Percentiles rank a stretch among this genome's conserved stretches.
Evolutionary conservation across 2,113 vertebrate species (phyloP).

Genomic region (Microtus pennsylvanicus): DNA sequence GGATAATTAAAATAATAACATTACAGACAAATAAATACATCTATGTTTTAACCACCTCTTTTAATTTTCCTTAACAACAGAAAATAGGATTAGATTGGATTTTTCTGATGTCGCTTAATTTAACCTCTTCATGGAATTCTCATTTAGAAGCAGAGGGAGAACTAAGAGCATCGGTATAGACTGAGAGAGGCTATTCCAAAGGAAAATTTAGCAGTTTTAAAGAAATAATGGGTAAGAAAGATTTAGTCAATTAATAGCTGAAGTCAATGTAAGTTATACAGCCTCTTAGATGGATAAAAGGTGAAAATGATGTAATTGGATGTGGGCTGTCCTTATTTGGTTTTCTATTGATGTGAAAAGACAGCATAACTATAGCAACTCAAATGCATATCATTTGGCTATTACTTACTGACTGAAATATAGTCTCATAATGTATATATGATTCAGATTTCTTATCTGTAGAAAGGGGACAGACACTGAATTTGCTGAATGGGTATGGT

Average conservation of each 20-base stretch:
- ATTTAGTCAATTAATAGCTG: neutral
- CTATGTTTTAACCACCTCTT: neutral
- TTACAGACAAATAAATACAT: conserved; percentile 42
- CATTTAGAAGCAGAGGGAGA: neutral
- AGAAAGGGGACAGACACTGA: too few species aligned
- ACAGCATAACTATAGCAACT: neutral
- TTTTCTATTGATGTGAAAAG: neutral
- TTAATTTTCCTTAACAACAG: neutral
- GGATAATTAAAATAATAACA: conserved; percentile 39
- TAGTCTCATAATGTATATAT: too few species aligned
- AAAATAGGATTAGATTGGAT: neutral
- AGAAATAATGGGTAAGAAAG: neutral
- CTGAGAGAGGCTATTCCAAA: neutral
- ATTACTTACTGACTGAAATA: too few species aligned
- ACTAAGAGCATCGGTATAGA: neutral
- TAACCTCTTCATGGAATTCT: conserved; percentile 17
- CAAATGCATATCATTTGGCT: too few species aligned
- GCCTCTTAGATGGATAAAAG: neutral
- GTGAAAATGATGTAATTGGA: neutral
- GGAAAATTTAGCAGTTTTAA: neutral
- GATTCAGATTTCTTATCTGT: too few species aligned
- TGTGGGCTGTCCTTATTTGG: neutral
- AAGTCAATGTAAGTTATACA: neutral
- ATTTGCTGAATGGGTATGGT: neutral
- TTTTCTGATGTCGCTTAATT: neutral